Conservation (phyloP, 2,888 invertebrate genomes). For the Harpalus rubripes region DNA sequence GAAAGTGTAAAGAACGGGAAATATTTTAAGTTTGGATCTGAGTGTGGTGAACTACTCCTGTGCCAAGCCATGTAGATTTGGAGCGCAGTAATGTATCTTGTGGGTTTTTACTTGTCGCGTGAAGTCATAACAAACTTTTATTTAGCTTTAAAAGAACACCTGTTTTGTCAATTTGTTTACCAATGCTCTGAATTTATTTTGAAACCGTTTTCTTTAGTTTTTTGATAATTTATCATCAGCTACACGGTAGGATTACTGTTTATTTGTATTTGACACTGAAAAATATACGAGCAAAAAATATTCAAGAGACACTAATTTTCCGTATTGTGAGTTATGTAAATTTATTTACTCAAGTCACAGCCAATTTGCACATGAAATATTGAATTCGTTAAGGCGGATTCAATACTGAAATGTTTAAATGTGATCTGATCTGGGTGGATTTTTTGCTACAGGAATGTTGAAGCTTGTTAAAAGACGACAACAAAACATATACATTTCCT, state of each 20-base stretch:
- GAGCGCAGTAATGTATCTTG: slow-evolving; percentile 50
- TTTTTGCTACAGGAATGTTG: slow-evolving; percentile 50
- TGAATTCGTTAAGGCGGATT: not conserved
- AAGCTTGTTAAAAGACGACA: slow-evolving; percentile 49
- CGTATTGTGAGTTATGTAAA: slow-evolving; percentile 20
- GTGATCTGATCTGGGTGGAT: slow-evolving; percentile 33
- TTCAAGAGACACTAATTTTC: slow-evolving; percentile 37
- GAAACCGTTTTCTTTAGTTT: slow-evolving; percentile 36
- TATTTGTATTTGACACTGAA: slow-evolving; percentile 16
- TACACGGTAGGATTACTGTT: slow-evolving; percentile 23
- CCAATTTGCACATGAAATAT: slow-evolving; percentile 32
- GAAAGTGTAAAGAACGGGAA: slow-evolving; percentile 4
- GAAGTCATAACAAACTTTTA: slow-evolving; percentile 62
- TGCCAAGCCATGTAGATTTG: slow-evolving; percentile 48
- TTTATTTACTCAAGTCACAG: not conserved
- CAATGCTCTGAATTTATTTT: slow-evolving; percentile 59
- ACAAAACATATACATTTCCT: slow-evolving; percentile 62
- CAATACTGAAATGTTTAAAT: slow-evolving; percentile 13
- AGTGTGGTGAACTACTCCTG: slow-evolving; percentile 1
- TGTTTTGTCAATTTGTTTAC: slow-evolving; percentile 65
- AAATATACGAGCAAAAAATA: slow-evolving; percentile 25
- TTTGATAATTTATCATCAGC: slow-evolving; percentile 16
- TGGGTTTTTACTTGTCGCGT: slow-evolving; percentile 51
- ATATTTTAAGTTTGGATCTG: slow-evolving; percentile 23
- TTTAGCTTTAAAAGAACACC: slow-evolving; percentile 56